phyloP scores from a whole-genome alignment of 2,113 vertebrate genomes.

The Cyrtonyx montezumae region DNA sequence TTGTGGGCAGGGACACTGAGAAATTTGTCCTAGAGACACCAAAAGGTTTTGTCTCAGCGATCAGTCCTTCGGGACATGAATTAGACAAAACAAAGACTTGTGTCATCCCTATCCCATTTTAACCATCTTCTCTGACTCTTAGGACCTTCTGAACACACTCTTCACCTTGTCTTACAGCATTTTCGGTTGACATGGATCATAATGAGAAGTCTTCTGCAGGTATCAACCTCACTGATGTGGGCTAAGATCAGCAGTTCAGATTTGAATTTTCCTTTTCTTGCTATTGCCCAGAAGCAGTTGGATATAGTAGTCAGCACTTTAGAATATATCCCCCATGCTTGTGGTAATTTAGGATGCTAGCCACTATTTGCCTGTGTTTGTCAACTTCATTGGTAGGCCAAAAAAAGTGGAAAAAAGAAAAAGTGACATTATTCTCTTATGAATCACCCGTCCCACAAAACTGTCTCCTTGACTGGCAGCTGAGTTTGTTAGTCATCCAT shows the following conservation, averaged over 20 bases:
- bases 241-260: neutral
- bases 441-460: conserved; percentile 70
- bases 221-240: neutral
- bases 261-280: neutral
- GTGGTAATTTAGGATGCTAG: neutral
- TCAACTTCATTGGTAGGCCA: neutral
- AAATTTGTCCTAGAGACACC: neutral
- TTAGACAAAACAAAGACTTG: neutral
- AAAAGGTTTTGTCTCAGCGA: neutral
- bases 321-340: neutral
- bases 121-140: neutral
- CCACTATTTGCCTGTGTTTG: neutral
- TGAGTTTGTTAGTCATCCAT: conserved; percentile 70
- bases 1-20: neutral
- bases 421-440: conserved; percentile 21
- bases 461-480: conserved; percentile 72
- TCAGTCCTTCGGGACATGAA: neutral
- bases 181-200: neutral
- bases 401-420: neutral
- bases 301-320: neutral
- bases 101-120: neutral
- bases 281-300: neutral
- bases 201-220: neutral
- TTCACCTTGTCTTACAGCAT: neutral
- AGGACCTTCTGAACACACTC: neutral